phyloP scores from a whole-genome alignment of 2,113 vertebrate species.

The Pelodiscus sinensis region DNA sequence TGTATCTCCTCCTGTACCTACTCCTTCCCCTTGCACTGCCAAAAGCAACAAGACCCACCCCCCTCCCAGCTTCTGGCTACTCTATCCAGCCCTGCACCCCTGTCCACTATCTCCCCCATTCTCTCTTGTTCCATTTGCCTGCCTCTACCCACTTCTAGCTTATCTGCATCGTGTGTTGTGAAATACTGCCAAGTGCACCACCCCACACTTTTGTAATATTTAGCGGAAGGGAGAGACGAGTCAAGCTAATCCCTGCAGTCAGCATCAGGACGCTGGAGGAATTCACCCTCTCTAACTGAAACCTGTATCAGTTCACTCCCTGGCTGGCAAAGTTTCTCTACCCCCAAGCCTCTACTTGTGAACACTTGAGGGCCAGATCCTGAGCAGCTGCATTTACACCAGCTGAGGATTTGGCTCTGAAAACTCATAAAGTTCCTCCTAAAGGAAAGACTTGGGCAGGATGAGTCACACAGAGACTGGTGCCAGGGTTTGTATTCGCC shows the following conservation, averaged over 20 bases:
- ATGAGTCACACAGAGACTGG: neutral
- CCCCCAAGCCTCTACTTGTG: neutral
- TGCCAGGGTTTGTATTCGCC: neutral
- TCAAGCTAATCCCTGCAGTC: neutral
- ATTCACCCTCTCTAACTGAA: neutral
- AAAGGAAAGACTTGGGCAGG: neutral
- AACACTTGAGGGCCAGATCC: neutral
- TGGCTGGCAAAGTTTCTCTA: constrained; percentile 9
- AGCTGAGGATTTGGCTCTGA: neutral
- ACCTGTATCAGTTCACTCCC: rapidly evolving
- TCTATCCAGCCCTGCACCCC: neutral
- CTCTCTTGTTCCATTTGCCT: neutral
- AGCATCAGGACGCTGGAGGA: neutral
- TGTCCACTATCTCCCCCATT: neutral
- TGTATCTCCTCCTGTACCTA: rapidly evolving
- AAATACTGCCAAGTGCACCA: neutral
- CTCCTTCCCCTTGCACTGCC: neutral
- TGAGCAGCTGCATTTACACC: neutral
- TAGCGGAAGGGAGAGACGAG: neutral
- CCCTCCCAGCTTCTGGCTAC: neutral
- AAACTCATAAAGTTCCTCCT: neutral
- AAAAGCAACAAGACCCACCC: neutral
- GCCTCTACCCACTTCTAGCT: neutral
- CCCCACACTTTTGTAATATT: neutral
- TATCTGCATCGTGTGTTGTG: neutral